phyloP scores from a whole-genome alignment of 2,113 vertebrate species.

The Trogon melanurus region DNA sequence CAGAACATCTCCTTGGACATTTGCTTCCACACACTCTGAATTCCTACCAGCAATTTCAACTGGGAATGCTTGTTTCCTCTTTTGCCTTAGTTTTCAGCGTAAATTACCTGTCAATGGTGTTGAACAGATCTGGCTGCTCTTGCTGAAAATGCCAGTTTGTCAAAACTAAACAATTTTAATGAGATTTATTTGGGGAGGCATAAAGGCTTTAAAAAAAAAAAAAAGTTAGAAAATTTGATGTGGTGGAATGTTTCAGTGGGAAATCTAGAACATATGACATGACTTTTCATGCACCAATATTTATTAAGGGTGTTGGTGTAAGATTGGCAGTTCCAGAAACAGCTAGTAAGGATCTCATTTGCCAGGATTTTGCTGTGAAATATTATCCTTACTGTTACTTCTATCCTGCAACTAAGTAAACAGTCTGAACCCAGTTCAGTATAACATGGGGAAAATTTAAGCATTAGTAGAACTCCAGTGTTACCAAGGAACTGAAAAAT shows the following conservation, averaged over 20 bases:
- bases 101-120: not conserved
- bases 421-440: not conserved
- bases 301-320: not conserved
- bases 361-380: not conserved
- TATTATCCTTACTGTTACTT: not conserved
- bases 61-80: not conserved
- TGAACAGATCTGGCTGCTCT: not conserved
- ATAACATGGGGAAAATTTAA: not conserved
- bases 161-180: not conserved
- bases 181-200: not conserved
- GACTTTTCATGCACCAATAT: not conserved
- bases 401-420: not conserved
- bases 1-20: not conserved
- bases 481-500: not conserved
- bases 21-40: not conserved
- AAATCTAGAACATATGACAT: not conserved
- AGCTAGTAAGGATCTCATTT: not conserved
- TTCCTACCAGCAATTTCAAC: not conserved
- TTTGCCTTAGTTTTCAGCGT: not conserved
- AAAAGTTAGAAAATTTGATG: not conserved
- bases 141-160: not conserved
- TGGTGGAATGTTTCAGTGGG: not conserved
- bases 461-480: not conserved
- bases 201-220: not conserved
- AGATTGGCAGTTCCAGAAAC: not conserved